Evolutionary conservation across 2,888 invertebrate genomes (phyloP), one percentile per base, ranked within the genome.

Genomic region (Pogonocherus hispidulus): DNA sequence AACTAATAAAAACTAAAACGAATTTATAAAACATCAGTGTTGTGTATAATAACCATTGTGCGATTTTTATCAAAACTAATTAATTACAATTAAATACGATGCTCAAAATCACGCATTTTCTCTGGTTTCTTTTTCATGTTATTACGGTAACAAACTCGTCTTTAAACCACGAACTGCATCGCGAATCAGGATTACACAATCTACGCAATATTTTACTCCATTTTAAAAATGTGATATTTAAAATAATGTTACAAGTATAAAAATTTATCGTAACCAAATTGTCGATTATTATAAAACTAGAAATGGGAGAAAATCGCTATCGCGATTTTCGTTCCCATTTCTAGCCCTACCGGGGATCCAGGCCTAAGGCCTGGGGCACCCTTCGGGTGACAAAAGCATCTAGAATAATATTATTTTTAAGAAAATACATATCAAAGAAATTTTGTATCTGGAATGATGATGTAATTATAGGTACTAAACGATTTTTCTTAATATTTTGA

Each of bases 231-330:
- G 27, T 52, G 27, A 52, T 16, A 35, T n/a, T n/a, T n/a, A n/a
- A n/a, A n/a, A n/a, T n/a, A n/a, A n/a, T n/a, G n/a, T n/a, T n/a
- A n/a, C n/a, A n/a, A n/a, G n/a, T n/a, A n/a, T n/a, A n/a, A n/a
- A n/a, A 52, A 52, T 32, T 52, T 52, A 52, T 16, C 5, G 52
- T 32, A 35, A 32, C 52, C 14, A 51, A 51, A 52, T 52, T 14
- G 22, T 51, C 9, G 8, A 11, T 8, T 51, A 51, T 51, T 51
- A 23, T 23, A 23, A n/a, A n/a, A n/a, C n/a, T n/a, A n/a, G n/a
- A n/a, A n/a, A n/a, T n/a, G n/a, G n/a, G n/a, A n/a, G n/a, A n/a
- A n/a, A n/a, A n/a, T n/a, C n/a, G n/a, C n/a, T n/a, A n/a, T n/a
- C n/a, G n/a, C n/a, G n/a, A n/a, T n/a, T n/a, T n/a, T n/a, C n/a